Percentiles rank a stretch among this genome's conserved stretches.
Evolutionary conservation across 2,797 vertebrate genomes (phyloP).

Genomic region (Sphenopsis melanotis): DNA sequence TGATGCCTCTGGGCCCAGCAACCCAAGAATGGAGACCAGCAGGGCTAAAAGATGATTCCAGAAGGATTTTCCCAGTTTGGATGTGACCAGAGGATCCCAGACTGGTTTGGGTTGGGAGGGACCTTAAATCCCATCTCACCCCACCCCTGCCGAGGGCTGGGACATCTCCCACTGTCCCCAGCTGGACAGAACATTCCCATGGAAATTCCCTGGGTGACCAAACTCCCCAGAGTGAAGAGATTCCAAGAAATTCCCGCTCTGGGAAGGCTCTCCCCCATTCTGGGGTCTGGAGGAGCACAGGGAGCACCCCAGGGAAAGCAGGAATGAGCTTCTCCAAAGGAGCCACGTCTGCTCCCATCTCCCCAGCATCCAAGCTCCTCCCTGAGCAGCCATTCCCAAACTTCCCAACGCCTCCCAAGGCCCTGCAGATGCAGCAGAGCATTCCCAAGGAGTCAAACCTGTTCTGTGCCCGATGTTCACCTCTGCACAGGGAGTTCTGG

Average conservation of each 20-base stretch:
- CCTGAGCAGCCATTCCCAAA: neutral
- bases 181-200: rapidly evolving
- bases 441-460: neutral
- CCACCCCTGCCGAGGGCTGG: neutral
- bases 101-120: neutral
- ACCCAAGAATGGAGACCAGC: rapidly evolving
- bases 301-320: rapidly evolving
- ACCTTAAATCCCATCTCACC: neutral
- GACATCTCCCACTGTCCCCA: neutral
- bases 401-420: neutral
- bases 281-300: rapidly evolving
- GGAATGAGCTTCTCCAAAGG: rapidly evolving
- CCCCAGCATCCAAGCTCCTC: neutral
- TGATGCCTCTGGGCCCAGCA: neutral
- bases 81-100: neutral
- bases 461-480: neutral
- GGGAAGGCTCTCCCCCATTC: rapidly evolving
- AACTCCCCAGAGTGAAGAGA: no score
- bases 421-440: neutral
- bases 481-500: rapidly evolving
- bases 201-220: neutral
- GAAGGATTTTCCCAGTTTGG: neutral
- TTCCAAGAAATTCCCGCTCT: rapidly evolving
- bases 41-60: neutral
- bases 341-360: rapidly evolving